Evolutionary conservation across 2,113 vertebrate genomes (phyloP), one percentile per base, ranked within the genome.

Genomic region (Oxygymnocypris stewartii): DNA sequence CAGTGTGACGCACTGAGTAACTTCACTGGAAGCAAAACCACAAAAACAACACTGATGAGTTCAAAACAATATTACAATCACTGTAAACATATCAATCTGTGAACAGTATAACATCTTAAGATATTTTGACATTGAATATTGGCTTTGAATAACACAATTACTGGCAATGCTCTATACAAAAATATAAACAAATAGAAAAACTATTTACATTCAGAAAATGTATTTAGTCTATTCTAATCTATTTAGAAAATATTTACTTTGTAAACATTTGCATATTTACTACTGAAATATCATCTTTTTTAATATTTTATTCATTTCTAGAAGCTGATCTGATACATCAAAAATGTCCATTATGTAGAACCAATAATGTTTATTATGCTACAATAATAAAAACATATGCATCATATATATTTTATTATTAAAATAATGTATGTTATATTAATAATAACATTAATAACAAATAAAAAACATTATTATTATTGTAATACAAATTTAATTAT

Each of bases 1-100:
- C 69, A 99, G 94, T 76, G 95, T 95, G 90, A 98, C 92, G 85
- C 96, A 96, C 94, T 99, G 97, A 0, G 98, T 99, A 65, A 96
- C 94, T 86, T 99, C 98, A 28, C 98, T 99, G 94, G 92, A 8
- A 25, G 84, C 82, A 7, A 79, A 5, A 76, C 76, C 87, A 85
- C 23, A 79, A 37, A 86, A 61, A 44, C 28, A 25, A 85, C 12
- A 47, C 31, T 63, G 40, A 25, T 59, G 57, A 25, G 14, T 71
- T 40, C 67, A 23, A 16, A 10, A 3, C 40, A 13, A 42, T 74
- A 73, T 37, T 37, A 37, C 69, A 28, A 71, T 35, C 31, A 25
- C 20, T 14, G 3, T 16, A 10, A 76, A 49, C 74, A 28, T 28
- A n/a, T 14, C n/a, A 76, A 47, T 47, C 12, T 42, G 2, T 42